Base-by-base conservation (phyloP, 2,113 vertebrate species). In the Fregetta grallaria region DNA sequence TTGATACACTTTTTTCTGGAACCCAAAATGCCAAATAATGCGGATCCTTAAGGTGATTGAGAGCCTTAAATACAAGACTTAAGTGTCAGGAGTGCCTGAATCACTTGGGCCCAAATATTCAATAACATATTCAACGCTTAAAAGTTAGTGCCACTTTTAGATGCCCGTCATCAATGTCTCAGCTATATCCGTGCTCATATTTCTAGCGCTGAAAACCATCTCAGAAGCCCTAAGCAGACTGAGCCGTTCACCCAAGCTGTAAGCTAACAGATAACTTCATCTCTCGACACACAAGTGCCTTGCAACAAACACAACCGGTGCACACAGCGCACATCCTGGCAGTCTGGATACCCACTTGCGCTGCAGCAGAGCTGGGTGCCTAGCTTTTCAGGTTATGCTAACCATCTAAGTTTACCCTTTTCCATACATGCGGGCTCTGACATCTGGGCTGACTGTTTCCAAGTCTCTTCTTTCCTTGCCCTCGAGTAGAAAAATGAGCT, bases 401-500 rank as follows among this genome's bases (percentile, higher is more conserved):
- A 36, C 36, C 29, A 25, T 17, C 16, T 11, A 36, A 13, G 13
- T 26, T 38, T 25, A 47, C 26, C 19, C 11, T 56, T 62, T 67
- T 38, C 70, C 11, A 10, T 25, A 32, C 1, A 15, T 0, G 2
- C 0, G 2, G 45, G 30, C 47, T 61, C 45, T 72, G n/a, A 55
- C 18, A 10, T 44, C 15, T 23, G 27, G 32, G 9, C 9, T 42
- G 56, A 6, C 20, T 50, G 7, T 38, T 82, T n/a, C 49, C 25
- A 61, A 36, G 9, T 50, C 45, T 44, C 29, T 50, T 74, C 27
- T 36, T 85, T 16, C 9, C 32, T 72, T 71, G 27, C 16, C 17
- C n/a, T 45, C 0, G 0, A 67, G 20, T 23, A 67, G 1, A 32
- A 92, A 66, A 92, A 14, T 0, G 2, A 17, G 14, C 10, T 67